Base-by-base conservation (phyloP, 2,888 invertebrate genomes). In the Dicycla oo region DNA sequence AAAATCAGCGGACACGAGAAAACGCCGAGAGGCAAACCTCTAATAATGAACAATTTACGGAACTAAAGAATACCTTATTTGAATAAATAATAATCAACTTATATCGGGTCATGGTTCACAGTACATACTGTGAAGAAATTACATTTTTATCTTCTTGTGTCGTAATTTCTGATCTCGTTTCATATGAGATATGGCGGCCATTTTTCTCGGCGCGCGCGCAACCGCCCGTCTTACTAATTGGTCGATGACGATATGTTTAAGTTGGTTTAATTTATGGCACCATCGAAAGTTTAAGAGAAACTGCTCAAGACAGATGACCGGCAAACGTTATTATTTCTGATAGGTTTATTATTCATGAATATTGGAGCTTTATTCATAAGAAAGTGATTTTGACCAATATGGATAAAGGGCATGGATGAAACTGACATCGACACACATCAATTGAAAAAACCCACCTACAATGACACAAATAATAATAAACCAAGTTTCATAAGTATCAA, bases 101-200 rank as follows among this genome's bases (percentile, higher is more conserved):
- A 62, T 43, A 23, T 7, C 38, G 45, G 87, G 92, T 92, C 90
- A 90, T 80, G 92, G 93, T 88, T 91, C 92, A 91, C 78, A 23
- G 34, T 60, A 65, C 56, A 63, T n/a, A 30, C 63, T 66, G 67
- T 75, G 62, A 68, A 75, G 67, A 73, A 73, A 82, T 67, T 49
- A 40, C 49, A 30, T 60, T 83, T 84, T 78, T 81, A 77, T 64
- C 64, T 75, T 45, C 1, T 26, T 68, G 53, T 73, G 66, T 70
- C 78, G 78, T 73, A 80, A 80, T 77, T 82, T 85, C 80, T 88
- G 91, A 91, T 93, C 93, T 93, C 84, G 87, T 93, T 92, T 88
- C 68, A 69, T 81, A 79, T 93, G 92, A 93, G 83, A 90, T 88
- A 93, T 91, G 85, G 86, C 77, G 80, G 81, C 85, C 88, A 93